Percentiles rank a stretch among this genome's conserved stretches.
Conservation (phyloP, 1,140 invertebrate genomes). For the Eubasilissa regina region DNA sequence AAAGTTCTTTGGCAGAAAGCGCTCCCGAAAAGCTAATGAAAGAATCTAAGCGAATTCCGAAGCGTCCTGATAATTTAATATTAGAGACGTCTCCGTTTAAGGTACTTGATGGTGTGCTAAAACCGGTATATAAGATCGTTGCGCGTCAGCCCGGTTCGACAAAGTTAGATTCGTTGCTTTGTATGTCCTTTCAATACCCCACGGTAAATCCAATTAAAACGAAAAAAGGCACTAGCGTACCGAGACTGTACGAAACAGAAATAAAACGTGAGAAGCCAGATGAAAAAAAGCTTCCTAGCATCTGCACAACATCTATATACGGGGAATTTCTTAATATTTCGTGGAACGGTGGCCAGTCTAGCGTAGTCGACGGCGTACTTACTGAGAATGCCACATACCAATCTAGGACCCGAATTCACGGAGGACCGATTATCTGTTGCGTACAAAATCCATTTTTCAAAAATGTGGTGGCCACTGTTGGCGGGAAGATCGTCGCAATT, state of each 20-base stretch:
- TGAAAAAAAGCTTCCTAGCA: constrained; percentile 65
- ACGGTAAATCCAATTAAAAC: constrained; percentile 60
- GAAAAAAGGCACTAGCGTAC: constrained; percentile 63
- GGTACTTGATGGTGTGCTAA: constrained; percentile 73
- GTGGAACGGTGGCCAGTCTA: constrained; percentile 77
- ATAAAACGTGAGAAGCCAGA: constrained; percentile 65
- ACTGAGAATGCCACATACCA: constrained; percentile 70
- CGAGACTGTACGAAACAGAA: constrained; percentile 65
- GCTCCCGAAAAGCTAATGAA: constrained; percentile 11
- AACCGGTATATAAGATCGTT: constrained; percentile 74
- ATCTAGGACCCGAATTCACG: constrained; percentile 74
- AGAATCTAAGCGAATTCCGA: constrained; percentile 42
- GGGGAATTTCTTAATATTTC: constrained; percentile 72
- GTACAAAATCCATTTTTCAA: constrained; percentile 73
- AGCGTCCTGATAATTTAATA: constrained; percentile 71
- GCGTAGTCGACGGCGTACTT: constrained; percentile 73
- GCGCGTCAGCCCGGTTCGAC: constrained; percentile 67
- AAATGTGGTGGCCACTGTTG: constrained; percentile 73
- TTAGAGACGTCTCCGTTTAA: constrained; percentile 74
- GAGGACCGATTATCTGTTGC: constrained; percentile 76
- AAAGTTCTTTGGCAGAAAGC: constrained; percentile 60
- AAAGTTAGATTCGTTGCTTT: constrained; percentile 65
- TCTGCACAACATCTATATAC: constrained; percentile 67
- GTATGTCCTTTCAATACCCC: constrained; percentile 65
- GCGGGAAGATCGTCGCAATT: constrained; percentile 74